A percentile compares a stretch with the other conserved stretches of the same genome.
Evolutionary conservation across 1,140 invertebrate genomes (phyloP).

Genomic region (Teleopsis dalmanni): DNA sequence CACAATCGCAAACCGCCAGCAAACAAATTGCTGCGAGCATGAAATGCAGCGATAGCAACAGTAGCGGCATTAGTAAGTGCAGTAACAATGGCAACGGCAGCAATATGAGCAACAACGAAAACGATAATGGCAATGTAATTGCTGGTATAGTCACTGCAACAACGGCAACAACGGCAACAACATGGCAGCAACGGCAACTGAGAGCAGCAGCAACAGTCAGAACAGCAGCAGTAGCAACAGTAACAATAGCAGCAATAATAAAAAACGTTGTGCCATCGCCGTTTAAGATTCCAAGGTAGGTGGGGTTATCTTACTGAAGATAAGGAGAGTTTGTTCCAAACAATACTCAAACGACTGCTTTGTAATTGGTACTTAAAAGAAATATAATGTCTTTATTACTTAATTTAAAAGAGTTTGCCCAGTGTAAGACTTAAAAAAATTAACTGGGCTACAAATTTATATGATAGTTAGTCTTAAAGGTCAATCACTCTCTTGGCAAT

Average conservation of each 20-base stretch:
- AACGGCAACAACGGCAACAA: constrained; percentile 22
- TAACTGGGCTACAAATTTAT: too few species aligned
- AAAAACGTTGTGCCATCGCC: constrained; percentile 38
- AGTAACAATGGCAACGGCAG: not conserved
- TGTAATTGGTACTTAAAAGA: too few species aligned
- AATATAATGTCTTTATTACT: too few species aligned
- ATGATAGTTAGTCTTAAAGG: too few species aligned
- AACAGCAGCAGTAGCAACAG: constrained; percentile 20
- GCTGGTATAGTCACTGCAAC: constrained; percentile 9
- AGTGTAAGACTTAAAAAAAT: too few species aligned
- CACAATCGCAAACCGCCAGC: not conserved
- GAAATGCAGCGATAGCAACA: not conserved
- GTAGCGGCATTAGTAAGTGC: not conserved
- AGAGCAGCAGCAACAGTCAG: not conserved
- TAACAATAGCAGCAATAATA: constrained; percentile 5
- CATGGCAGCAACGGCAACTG: not conserved
- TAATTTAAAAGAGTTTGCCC: too few species aligned
- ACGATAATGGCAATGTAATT: not conserved
- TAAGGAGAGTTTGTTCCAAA: too few species aligned
- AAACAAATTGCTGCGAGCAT: not conserved
- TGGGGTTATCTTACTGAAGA: too few species aligned
- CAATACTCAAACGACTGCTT: too few species aligned
- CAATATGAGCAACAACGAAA: constrained; percentile 23
- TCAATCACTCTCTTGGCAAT: too few species aligned
- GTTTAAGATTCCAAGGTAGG: constrained; percentile 19